phyloP scores from a whole-genome alignment of 2,888 invertebrate genomes.

The Papilio demoleus region DNA sequence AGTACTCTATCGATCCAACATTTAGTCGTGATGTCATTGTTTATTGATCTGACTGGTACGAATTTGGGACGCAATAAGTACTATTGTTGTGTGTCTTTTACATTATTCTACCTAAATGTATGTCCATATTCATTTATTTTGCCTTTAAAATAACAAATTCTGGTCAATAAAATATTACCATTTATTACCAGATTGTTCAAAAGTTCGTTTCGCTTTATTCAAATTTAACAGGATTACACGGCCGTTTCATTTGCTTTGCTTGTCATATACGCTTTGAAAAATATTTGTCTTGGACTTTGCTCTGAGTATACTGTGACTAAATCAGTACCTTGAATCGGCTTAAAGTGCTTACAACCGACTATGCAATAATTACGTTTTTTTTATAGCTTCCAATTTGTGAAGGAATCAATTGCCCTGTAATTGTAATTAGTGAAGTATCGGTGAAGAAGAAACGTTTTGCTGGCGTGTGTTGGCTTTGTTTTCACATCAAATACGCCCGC shows the following conservation, averaged over 20 bases:
- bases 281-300: constrained; percentile 65
- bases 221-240: constrained; percentile 40
- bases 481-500: constrained; percentile 44
- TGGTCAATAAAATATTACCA: background rate
- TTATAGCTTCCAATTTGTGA: constrained; percentile 59
- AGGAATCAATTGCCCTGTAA: constrained; percentile 69
- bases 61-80: background rate
- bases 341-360: background rate
- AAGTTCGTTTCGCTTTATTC: constrained; percentile 28
- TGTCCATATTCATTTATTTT: background rate
- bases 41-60: constrained; percentile 12
- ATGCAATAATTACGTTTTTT: constrained; percentile 15
- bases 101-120: background rate
- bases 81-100: background rate
- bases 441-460: constrained; percentile 54
- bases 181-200: background rate
- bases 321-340: constrained; percentile 51
- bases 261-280: constrained; percentile 59
- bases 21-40: constrained; percentile 35
- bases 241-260: constrained; percentile 54
- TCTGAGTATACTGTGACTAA: constrained; percentile 59
- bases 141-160: background rate
- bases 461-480: constrained; percentile 43
- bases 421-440: constrained; percentile 61
- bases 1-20: background rate